phyloP scores from a whole-genome alignment of 2,113 vertebrate genomes.

The Cercocebus atys region DNA sequence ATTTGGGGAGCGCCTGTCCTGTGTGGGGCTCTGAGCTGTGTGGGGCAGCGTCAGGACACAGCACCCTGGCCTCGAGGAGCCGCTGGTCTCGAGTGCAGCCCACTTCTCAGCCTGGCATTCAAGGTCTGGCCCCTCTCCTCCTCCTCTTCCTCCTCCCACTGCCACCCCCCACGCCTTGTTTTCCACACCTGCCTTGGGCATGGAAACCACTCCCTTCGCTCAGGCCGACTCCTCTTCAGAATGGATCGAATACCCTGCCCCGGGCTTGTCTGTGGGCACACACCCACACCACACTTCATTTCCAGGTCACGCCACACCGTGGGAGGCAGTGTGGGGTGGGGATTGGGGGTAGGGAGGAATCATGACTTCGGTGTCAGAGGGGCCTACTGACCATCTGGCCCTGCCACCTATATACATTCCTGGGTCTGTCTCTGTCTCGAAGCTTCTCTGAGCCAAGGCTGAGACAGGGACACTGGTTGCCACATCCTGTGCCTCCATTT shows the following conservation, averaged over 20 bases:
- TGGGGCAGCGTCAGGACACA: rapidly evolving
- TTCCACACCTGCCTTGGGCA: neutral
- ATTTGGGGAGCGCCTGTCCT: neutral
- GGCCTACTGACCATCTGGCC: neutral
- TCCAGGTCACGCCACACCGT: neutral
- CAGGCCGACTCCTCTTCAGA: neutral
- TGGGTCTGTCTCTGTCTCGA: neutral
- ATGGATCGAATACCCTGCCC: neutral
- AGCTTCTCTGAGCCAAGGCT: neutral
- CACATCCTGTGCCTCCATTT: rapidly evolving
- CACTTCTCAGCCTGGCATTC: neutral
- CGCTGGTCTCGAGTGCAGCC: neutral
- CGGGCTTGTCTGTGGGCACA: neutral
- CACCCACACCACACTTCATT: neutral
- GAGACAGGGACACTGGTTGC: neutral
- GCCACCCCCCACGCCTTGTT: rapidly evolving
- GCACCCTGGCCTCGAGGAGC: neutral
- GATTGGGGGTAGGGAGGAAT: neutral
- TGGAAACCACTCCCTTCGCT: neutral
- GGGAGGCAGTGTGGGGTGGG: neutral
- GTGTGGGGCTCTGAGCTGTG: neutral
- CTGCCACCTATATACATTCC: neutral
- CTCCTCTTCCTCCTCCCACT: rapidly evolving
- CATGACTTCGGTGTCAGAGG: neutral
- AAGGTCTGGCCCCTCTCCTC: neutral